Conservation (phyloP, 2,113 vertebrate genomes). For the Lethenteron reissneri region DNA sequence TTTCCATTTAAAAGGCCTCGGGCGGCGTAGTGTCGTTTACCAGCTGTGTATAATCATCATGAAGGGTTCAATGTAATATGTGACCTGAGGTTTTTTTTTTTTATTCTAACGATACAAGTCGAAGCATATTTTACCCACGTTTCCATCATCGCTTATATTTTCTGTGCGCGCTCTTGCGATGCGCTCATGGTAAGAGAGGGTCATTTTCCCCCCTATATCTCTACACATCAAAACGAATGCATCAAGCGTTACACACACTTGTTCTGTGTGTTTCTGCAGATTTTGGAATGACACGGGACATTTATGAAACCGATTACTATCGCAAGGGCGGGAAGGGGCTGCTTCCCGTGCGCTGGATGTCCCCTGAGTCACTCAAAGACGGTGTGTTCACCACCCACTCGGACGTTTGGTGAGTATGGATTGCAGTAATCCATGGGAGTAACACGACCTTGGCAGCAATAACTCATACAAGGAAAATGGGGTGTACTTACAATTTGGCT, state of each 20-base stretch:
- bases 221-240: too few species aligned
- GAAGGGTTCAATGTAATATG: neutral
- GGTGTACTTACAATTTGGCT: too few species aligned
- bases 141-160: too few species aligned
- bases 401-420: constrained; percentile 27
- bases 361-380: constrained; percentile 36
- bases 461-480: too few species aligned
- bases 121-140: too few species aligned
- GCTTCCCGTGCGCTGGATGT: constrained; percentile 43
- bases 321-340: constrained; percentile 38
- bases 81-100: neutral
- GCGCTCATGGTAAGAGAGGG: neutral
- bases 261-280: constrained; percentile 17
- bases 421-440: too few species aligned
- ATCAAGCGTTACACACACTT: too few species aligned
- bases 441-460: too few species aligned
- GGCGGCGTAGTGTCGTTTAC: too few species aligned
- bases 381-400: constrained; percentile 41
- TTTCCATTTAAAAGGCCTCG: too few species aligned
- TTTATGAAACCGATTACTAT: constrained; percentile 44
- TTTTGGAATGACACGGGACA: constrained; percentile 42
- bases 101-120: neutral
- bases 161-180: neutral
- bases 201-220: neutral
- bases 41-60: neutral